Evolutionary conservation across 2,797 vertebrate species (phyloP).

Genomic region (Steatocranus sp.): DNA sequence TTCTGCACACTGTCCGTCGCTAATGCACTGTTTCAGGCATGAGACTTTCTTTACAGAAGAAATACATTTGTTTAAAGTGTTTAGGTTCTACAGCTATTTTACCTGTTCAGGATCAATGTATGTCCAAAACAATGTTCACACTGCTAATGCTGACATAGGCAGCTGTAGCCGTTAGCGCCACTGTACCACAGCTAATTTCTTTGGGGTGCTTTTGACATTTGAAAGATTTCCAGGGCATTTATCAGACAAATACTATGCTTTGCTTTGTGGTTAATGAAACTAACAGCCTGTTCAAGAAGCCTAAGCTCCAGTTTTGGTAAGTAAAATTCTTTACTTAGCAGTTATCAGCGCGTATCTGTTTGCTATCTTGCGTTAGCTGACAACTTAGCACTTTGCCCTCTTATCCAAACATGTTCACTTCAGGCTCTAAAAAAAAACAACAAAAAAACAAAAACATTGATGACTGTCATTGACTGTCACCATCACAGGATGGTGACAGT

Average conservation of each 20-base stretch:
- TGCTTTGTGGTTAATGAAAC: background rate
- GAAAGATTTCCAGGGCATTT: background rate
- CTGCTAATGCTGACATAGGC: background rate
- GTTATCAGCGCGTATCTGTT: background rate
- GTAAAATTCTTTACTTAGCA: background rate
- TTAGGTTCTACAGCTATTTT: background rate
- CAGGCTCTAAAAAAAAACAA: background rate
- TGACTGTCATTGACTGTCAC: too few species aligned
- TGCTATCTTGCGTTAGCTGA: background rate
- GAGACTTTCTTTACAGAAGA: background rate
- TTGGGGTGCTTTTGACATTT: background rate
- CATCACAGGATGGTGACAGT: background rate
- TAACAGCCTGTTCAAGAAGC: background rate
- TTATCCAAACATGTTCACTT: background rate
- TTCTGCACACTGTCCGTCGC: background rate
- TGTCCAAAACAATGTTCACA: background rate
- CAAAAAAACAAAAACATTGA: fast-evolving
- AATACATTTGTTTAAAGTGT: background rate
- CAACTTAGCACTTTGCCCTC: background rate
- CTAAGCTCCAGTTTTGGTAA: background rate
- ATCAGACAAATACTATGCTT: background rate
- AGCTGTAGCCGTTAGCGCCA: background rate
- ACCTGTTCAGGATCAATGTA: background rate
- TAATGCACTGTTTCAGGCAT: background rate
- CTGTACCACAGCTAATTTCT: background rate